Percentiles rank a stretch among this genome's conserved stretches.
Conservation (phyloP, 2,113 vertebrate genomes). For the Pimephales promelas region DNA sequence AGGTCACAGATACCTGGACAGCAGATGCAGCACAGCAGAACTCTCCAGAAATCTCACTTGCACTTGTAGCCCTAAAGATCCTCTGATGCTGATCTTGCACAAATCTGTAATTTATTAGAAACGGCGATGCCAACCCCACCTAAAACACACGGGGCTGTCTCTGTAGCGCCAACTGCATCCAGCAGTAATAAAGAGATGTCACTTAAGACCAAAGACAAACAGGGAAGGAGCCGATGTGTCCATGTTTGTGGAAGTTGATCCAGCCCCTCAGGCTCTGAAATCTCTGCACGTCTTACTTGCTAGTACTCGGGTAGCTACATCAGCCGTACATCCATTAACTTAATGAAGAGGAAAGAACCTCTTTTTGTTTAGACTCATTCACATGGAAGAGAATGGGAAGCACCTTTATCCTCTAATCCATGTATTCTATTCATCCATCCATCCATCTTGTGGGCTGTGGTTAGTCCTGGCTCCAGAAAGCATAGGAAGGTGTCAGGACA, state of each 20-base stretch:
- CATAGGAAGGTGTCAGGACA: conserved; percentile 1
- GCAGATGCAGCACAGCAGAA: background rate
- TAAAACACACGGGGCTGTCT: background rate
- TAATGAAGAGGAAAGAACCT: conserved; percentile 66
- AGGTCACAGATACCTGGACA: background rate
- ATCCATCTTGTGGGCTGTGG: conserved; percentile 5
- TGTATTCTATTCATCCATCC: conserved; percentile 22
- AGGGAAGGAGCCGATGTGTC: conserved; percentile 23
- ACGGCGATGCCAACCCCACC: background rate
- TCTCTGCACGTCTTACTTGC: background rate
- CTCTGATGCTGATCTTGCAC: background rate
- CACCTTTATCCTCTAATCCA: conserved; percentile 29
- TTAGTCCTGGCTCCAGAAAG: background rate
- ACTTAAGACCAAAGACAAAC: conserved; percentile 8
- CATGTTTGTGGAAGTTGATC: conserved; percentile 12
- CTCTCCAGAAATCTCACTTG: conserved; percentile 1
- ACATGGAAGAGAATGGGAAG: conserved; percentile 64
- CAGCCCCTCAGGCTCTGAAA: conserved; percentile 6
- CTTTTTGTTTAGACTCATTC: conserved; percentile 69
- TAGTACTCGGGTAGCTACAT: background rate
- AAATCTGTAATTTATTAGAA: conserved; percentile 42
- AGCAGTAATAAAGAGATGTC: conserved; percentile 24
- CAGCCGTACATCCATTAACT: conserved; percentile 62
- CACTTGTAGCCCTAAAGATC: background rate
- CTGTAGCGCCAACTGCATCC: background rate